Evolutionary conservation across 1,140 invertebrate species (phyloP), one percentile per base, ranked within the genome.

Genomic region (Drosophila rufa): DNA sequence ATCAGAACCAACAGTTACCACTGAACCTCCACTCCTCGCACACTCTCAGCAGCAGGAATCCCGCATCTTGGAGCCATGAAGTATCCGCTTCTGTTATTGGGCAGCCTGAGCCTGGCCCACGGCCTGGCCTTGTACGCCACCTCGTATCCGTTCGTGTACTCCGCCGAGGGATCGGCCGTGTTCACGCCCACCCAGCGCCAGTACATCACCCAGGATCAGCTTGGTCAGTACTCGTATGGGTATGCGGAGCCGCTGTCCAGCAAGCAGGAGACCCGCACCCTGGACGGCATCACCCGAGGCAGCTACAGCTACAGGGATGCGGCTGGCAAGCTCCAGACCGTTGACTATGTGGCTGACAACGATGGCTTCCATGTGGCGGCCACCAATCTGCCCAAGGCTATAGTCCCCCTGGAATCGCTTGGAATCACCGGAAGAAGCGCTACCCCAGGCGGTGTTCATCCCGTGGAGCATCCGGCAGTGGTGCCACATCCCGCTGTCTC

Each of bases 211-310:
- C 95, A 96, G 84, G 95, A 96, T 90, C 93, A 93, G 36, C 82
- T 94, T 12, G 96, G 96, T 2, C 94, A 96, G 71, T 96, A 96
- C 90, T 94, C 94, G 36, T 96, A 96, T 75, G 95, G 95, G 2
- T 96, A 96, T 91, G 91, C 93, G 3, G 95, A 95, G 48, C 95
- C 94, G 0, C 93, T 94, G 61, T 95, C 95, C 43, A 93, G 95
- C 57, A 96, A 96, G 92, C 93, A 94, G 69, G 96, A 96, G 93
- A 91, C 93, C n/a, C 95, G 94, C 79, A 94, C 94, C 19, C 80
- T 94, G 11, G 95, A 96, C 73, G 96, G 96, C 45, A 90, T 95
- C 66, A 96, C 95, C 17, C 93, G 94, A 12, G 96, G 96, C 58
- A 94, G 93, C n/a, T 96, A 95, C 83, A 94, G 94, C 66, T 96